Base-by-base conservation (phyloP, 1,140 invertebrate species). In the Bombus waltoni region DNA sequence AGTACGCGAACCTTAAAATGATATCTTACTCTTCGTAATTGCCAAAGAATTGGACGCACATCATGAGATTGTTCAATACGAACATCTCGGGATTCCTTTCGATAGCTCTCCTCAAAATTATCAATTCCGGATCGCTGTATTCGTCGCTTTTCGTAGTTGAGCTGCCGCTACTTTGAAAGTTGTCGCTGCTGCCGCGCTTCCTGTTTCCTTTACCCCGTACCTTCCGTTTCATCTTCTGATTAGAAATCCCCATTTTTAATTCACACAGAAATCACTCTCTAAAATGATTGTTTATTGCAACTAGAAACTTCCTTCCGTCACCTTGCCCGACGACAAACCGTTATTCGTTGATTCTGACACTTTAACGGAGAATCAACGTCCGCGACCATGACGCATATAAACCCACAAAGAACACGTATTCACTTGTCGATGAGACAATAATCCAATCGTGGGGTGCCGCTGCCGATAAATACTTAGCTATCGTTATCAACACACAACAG, bases 41-140 rank as follows among this genome's bases (percentile, higher is more conserved):
- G 71, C 96, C 95, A 83, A 98, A 98, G 94, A 98, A 98, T 92
- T 98, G 97, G 8, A 97, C 94, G 47, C 96, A 96, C 91, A 98
- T 95, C 83, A 98, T 95, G 47, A 98, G 96, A 91, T 98, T 97
- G 91, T 98, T 98, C 2, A 98, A 92, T 3, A 98, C 94, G 92
- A 98, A 98, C 2, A 96, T 95, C 88, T 97, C 96, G 4, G 96
- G 95, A 83, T 97, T 95, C 2, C 95, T 95, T 35, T 96, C 94
- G 13, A 98, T 94, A 53, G 97, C 96, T 18, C 96, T 95, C 32
- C 96, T 95, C 91, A 97, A 95, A 15, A 94, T 92, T 3, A 94
- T 65, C 1, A 94, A 65, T 66, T 95, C 93, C 0, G 78, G 59
- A 62, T 94, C 93, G 5, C 93, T 88, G 35, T 76, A 80, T 0